Conservation (phyloP, 2,888 invertebrate species). For the Pristionchus maxplancki region DNA sequence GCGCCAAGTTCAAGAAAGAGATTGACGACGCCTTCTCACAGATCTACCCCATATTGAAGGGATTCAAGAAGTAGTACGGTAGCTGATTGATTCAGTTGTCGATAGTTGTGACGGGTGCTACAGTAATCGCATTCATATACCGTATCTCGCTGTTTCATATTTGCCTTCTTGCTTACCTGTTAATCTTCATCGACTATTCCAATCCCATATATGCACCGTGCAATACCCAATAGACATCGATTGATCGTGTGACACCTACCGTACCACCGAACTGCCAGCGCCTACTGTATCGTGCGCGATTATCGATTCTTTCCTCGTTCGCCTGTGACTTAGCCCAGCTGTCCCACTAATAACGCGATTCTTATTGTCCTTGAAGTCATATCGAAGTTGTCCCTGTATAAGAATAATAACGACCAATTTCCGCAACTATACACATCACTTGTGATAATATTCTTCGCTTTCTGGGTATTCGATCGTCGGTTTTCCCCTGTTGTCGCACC, state of each 20-base stretch:
- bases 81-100: background rate
- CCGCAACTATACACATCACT: background rate
- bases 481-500: background rate
- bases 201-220: background rate
- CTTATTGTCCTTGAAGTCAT: background rate
- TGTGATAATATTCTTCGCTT: constrained; percentile 2
- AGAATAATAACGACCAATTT: constrained; percentile 7
- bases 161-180: background rate
- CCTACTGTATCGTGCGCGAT: background rate
- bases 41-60: constrained; percentile 94
- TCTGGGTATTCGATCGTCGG: background rate
- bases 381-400: background rate
- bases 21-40: constrained; percentile 94
- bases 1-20: constrained; percentile 92
- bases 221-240: constrained; percentile 29
- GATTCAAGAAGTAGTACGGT: constrained; percentile 86
- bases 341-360: background rate
- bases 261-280: background rate
- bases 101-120: background rate
- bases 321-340: background rate
- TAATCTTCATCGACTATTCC: background rate
- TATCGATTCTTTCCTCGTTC: background rate
- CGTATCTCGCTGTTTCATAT: constrained; percentile 2
- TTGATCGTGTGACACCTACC: background rate
- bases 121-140: background rate